Evolutionary conservation across 2,888 invertebrate genomes (phyloP).

Genomic region (Eupelmus urozonus): DNA sequence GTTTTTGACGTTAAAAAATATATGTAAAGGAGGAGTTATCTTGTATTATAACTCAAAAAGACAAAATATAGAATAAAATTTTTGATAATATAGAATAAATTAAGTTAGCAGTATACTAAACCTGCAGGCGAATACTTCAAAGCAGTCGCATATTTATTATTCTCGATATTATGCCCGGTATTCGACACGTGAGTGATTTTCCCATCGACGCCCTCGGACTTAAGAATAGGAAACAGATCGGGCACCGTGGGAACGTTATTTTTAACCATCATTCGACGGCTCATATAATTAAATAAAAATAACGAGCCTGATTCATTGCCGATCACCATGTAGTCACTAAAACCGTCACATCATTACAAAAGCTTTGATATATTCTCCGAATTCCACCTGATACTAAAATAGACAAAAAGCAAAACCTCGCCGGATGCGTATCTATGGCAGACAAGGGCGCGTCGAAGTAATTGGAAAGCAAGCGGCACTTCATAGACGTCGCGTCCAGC

Average conservation of each 20-base stretch:
- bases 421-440: conserved; percentile 65
- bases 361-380: not conserved
- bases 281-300: conserved; percentile 64
- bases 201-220: conserved; percentile 54
- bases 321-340: conserved; percentile 65
- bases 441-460: conserved; percentile 59
- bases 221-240: conserved; percentile 60
- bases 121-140: conserved; percentile 81
- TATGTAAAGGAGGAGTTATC: too few species aligned
- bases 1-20: too few species aligned
- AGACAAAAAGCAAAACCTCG: conserved; percentile 61
- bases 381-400: not conserved
- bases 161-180: conserved; percentile 55
- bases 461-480: conserved; percentile 62
- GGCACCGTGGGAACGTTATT: conserved; percentile 61
- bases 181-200: conserved; percentile 63
- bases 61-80: too few species aligned
- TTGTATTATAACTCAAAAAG: too few species aligned
- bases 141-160: conserved; percentile 60
- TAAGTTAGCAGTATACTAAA: conserved; percentile 73
- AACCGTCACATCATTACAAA: not conserved
- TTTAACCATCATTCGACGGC: conserved; percentile 56
- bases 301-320: conserved; percentile 63
- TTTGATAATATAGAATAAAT: too few species aligned
- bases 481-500: conserved; percentile 64